Evolutionary conservation across 2,888 invertebrate genomes (phyloP).

Genomic region (Ophonus ardosiacus): DNA sequence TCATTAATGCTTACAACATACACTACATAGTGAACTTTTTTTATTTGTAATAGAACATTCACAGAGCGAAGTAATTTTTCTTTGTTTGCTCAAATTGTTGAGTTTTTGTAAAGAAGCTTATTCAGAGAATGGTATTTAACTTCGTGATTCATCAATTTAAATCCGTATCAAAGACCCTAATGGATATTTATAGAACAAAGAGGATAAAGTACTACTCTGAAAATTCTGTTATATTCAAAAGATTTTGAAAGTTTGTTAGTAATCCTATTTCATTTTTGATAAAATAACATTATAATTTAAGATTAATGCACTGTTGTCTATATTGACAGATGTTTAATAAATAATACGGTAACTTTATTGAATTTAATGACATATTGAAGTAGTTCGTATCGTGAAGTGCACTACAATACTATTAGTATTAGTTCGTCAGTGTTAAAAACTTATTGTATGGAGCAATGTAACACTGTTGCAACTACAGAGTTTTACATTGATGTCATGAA

Average conservation of each 20-base stretch:
- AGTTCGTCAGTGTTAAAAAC: slow-evolving; percentile 20
- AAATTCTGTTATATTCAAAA: slow-evolving; percentile 5
- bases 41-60: too few species aligned
- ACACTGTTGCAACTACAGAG: neutral
- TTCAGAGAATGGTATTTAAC: slow-evolving; percentile 9
- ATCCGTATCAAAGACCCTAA: neutral
- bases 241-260: too few species aligned
- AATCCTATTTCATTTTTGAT: too few species aligned
- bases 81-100: neutral
- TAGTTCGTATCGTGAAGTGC: too few species aligned
- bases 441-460: slow-evolving; percentile 8
- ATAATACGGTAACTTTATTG: too few species aligned
- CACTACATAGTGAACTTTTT: too few species aligned
- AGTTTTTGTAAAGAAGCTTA: neutral
- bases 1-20: too few species aligned
- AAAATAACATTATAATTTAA: too few species aligned
- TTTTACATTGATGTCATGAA: slow-evolving; percentile 19
- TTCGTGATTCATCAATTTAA: slow-evolving; percentile 11
- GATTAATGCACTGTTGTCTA: too few species aligned
- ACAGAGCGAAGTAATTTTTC: too few species aligned
- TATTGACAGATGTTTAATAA: too few species aligned
- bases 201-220: neutral
- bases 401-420: slow-evolving; percentile 1
- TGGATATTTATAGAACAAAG: slow-evolving; percentile 23
- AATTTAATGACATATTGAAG: too few species aligned